A percentile compares a stretch with the other conserved stretches of the same genome.
phyloP scores from a whole-genome alignment of 92 coral and sea anemone species.

The Metridium senile region DNA sequence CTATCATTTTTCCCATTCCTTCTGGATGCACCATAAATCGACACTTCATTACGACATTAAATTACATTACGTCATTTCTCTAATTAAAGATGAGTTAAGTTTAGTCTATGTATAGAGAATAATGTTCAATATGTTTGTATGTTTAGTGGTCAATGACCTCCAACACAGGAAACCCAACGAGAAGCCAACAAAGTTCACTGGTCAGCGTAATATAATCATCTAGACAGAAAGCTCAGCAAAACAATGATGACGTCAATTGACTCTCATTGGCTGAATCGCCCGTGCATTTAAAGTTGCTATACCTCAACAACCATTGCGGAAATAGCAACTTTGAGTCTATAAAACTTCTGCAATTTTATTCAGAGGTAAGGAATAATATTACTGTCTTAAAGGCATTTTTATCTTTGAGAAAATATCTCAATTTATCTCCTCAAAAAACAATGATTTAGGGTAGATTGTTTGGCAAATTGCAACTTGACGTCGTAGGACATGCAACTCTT shows the following conservation, averaged over 20 bases:
- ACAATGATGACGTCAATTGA: neutral
- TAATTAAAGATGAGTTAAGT: too few species aligned
- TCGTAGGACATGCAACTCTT: too few species aligned
- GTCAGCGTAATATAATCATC: neutral
- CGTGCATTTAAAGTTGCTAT: neutral
- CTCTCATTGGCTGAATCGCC: neutral
- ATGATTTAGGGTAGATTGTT: neutral
- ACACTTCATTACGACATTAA: too few species aligned
- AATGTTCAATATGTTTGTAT: too few species aligned
- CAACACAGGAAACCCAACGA: neutral
- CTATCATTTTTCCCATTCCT: too few species aligned
- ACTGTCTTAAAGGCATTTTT: neutral
- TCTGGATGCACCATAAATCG: too few species aligned
- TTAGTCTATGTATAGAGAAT: too few species aligned
- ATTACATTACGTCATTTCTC: too few species aligned
- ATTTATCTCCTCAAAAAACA: neutral
- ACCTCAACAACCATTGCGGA: conserved; percentile 2
- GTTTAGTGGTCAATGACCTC: neutral
- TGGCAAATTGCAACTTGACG: neutral
- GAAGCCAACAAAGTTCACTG: neutral
- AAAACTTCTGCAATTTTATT: neutral
- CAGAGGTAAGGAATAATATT: neutral
- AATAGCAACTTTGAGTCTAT: neutral
- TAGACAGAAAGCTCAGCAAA: neutral
- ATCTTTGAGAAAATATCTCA: neutral